These are phyloP conservation scores for Mimas tiliae DNA, from an alignment of 2,888 invertebrate species.

Conservation along the genomic window DNA sequence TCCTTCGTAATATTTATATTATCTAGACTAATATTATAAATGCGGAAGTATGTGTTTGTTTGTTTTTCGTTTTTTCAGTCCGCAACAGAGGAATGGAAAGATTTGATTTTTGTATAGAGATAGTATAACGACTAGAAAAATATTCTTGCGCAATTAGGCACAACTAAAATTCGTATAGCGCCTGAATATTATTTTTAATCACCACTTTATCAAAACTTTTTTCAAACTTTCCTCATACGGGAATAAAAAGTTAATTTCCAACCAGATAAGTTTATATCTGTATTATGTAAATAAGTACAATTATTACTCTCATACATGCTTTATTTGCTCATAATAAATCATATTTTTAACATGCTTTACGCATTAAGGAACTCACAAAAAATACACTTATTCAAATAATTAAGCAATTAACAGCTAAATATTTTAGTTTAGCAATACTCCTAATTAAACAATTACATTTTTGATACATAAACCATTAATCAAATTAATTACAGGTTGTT, in stretches of 20 bases:
- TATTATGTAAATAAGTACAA: constrained; percentile 20
- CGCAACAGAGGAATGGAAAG: no score
- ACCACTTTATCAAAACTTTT: constrained; percentile 2
- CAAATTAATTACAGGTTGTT: constrained; percentile 49
- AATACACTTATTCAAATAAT: constrained; percentile 26
- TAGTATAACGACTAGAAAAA: no score
- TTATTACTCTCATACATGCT: not conserved
- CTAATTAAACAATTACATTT: constrained; percentile 40
- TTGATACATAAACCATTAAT: constrained; percentile 47
- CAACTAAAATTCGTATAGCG: not conserved
- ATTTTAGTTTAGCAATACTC: constrained; percentile 28
- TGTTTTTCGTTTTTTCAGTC: no score
- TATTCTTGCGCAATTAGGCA: not conserved
- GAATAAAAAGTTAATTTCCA: constrained; percentile 15
- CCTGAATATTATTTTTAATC: constrained; percentile 13
- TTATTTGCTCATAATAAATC: constrained; percentile 20
- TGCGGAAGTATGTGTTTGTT: no score
- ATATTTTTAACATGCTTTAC: constrained; percentile 7
- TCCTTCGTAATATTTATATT: no score
- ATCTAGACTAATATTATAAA: no score
- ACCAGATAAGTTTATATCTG: constrained; percentile 8
- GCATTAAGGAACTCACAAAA: constrained; percentile 23
- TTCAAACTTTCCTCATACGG: constrained; percentile 20
- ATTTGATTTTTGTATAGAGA: no score
- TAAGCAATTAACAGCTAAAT: constrained; percentile 27